A percentile compares a stretch with the other conserved stretches of the same genome.
Evolutionary conservation across 2,797 vertebrate species (phyloP).

Genomic region (Balearica regulorum): DNA sequence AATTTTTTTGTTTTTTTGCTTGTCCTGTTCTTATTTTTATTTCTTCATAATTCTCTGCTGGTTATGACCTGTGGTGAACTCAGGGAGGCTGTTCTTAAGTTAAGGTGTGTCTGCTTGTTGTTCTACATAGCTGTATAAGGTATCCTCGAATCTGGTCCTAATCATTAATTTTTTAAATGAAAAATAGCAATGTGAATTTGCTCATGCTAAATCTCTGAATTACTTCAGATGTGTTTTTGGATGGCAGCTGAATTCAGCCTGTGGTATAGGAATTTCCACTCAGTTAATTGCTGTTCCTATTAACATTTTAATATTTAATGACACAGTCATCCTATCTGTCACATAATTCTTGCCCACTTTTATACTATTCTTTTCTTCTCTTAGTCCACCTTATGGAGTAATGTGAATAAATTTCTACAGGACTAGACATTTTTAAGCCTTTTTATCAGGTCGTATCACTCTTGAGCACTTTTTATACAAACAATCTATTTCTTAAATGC

Average conservation of each 20-base stretch:
- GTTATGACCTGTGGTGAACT: not conserved
- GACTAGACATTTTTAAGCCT: slow-evolving; percentile 7
- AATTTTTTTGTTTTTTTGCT: not conserved
- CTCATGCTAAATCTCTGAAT: not conserved
- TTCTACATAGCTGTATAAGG: not conserved
- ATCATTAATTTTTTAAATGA: not conserved
- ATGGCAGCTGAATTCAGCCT: not conserved
- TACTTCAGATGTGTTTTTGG: not conserved
- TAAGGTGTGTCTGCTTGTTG: not conserved
- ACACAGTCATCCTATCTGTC: not conserved
- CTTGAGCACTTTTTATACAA: not conserved
- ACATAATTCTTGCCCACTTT: not conserved
- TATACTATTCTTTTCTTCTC: not conserved
- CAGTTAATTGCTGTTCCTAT: not conserved
- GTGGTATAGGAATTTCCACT: not conserved
- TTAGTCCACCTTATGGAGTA: not conserved
- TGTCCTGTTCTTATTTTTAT: not conserved
- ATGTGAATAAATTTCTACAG: slow-evolving; percentile 16
- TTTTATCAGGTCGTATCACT: slow-evolving; percentile 27
- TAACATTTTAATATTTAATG: not conserved
- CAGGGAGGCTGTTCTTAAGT: not conserved
- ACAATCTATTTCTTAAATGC: not conserved
- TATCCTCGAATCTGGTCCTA: not conserved
- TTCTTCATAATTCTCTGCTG: not conserved
- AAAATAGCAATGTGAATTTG: not conserved